Base-by-base conservation (phyloP, 2,888 invertebrate species). In the Bruchidius siliquastri region DNA sequence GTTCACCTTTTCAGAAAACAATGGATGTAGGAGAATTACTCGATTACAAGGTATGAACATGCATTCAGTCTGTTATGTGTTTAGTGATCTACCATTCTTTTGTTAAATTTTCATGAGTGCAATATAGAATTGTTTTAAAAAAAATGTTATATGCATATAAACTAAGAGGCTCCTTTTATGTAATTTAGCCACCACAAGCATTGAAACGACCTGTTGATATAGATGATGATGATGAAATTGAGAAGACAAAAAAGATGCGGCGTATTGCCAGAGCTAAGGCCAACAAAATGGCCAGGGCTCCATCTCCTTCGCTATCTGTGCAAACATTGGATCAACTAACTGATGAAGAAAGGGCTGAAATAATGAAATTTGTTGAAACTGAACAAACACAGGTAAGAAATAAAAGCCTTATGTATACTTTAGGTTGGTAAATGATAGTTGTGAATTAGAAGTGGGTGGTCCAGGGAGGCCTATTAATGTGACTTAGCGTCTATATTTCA, bases 341-440 rank as follows among this genome's bases (percentile, higher is more conserved):
- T 18, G 92, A 93, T 82, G 92, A 93, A 82, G 94, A 95, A 85
- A 90, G 93, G 79, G 90, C 93, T 80, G 93, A 95, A 82, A 95
- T 96, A 78, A 86, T 95, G 3, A 91, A 92, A 87, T 93, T 93
- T 87, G 95, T 96, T 3, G 95, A 96, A 85, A 93, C 90, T 72
- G 95, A 94, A 87, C 92, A 91, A 68, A 91, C 92, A 8, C 93
- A 94, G 86, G 92, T 93, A 84, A 78, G 8, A 26, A 2, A 26
- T 8, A 8, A 2, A 77, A 8, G 8, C 26, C 26, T 26, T 8
- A 26, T 4, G 26, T 26, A 26, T 26, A 26, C 8, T 26, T 77
- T 26, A 26, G 8, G 26, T 26, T 26, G n/a, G 26, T 26, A 26
- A 26, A 8, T 26, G 8, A 26, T 26, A 26, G 26, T 26, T 26